Percentiles rank a stretch among this genome's conserved stretches.
These are phyloP conservation scores for Montipora capricornis DNA, from an alignment of 64 coral and sea anemone species.

Conservation along the genomic window DNA sequence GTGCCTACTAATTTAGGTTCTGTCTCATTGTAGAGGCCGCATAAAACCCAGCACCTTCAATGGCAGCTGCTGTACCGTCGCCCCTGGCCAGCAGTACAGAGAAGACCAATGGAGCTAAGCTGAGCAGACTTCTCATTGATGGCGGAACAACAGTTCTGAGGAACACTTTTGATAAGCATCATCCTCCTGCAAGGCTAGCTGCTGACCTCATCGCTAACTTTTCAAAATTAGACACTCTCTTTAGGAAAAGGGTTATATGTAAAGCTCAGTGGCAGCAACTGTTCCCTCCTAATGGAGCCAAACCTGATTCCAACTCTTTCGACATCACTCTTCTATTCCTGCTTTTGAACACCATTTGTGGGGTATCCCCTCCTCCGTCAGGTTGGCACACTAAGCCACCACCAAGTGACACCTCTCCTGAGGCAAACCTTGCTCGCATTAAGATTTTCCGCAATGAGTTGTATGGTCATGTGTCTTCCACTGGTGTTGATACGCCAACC, in stretches of 20 bases:
- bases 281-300: not conserved
- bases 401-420: not conserved
- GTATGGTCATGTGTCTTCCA: constrained; percentile 12
- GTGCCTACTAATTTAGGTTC: too few species aligned
- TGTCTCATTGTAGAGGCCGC: too few species aligned
- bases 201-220: not conserved
- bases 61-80: too few species aligned
- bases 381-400: not conserved
- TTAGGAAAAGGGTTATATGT: not conserved
- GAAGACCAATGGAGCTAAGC: constrained; percentile 54
- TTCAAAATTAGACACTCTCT: not conserved
- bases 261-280: not conserved
- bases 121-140: constrained; percentile 38
- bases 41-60: too few species aligned
- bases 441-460: constrained; percentile 26
- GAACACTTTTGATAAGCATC: not conserved
- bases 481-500: not conserved
- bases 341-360: not conserved
- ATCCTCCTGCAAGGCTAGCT: not conserved
- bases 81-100: not conserved
- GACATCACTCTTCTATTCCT: constrained; percentile 26
- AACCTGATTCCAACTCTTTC: constrained; percentile 5
- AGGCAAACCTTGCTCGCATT: constrained; percentile 10
- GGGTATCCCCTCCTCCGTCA: not conserved
- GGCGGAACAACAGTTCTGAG: constrained; percentile 57